phyloP scores from a whole-genome alignment of 1,140 invertebrate genomes.

The Bradysia coprophila region DNA sequence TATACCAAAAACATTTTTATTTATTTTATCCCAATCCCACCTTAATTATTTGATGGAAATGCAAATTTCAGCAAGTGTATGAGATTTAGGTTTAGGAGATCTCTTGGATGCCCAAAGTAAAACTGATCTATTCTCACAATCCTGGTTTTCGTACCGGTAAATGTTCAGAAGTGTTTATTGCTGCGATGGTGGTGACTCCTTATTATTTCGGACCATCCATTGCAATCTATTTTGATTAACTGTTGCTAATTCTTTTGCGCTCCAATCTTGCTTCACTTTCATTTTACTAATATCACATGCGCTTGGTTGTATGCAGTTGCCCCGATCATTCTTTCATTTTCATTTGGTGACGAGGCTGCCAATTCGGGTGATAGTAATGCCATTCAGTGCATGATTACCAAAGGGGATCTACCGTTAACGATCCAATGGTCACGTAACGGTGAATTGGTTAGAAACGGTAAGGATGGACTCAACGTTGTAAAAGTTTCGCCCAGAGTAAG shows the following conservation, averaged over 20 bases:
- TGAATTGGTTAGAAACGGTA: slow-evolving; percentile 7
- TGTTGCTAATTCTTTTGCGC: background rate
- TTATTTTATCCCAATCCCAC: too few relatives aligned
- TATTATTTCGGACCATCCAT: too few relatives aligned
- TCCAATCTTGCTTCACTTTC: background rate
- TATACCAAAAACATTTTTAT: too few relatives aligned
- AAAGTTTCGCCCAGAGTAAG: slow-evolving; percentile 28
- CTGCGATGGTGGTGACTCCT: too few relatives aligned
- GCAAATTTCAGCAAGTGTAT: too few relatives aligned
- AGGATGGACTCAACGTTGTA: slow-evolving; percentile 16
- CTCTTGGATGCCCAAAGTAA: too few relatives aligned
- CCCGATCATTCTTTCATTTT: slow-evolving; percentile 29
- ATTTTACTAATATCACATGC: slow-evolving; percentile 40
- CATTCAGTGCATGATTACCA: slow-evolving; percentile 34
- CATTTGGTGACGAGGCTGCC: slow-evolving; percentile 27
- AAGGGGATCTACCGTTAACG: slow-evolving; percentile 40
- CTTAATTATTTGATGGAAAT: too few relatives aligned
- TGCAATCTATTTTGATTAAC: too few relatives aligned
- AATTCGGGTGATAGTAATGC: slow-evolving; percentile 31
- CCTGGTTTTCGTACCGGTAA: too few relatives aligned
- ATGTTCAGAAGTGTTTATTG: too few relatives aligned
- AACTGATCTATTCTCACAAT: too few relatives aligned
- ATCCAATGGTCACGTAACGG: slow-evolving; percentile 45
- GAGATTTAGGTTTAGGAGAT: too few relatives aligned
- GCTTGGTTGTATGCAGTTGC: slow-evolving; percentile 28